Base-by-base conservation (phyloP, 2,888 invertebrate species). In the Tortrix viridana region DNA sequence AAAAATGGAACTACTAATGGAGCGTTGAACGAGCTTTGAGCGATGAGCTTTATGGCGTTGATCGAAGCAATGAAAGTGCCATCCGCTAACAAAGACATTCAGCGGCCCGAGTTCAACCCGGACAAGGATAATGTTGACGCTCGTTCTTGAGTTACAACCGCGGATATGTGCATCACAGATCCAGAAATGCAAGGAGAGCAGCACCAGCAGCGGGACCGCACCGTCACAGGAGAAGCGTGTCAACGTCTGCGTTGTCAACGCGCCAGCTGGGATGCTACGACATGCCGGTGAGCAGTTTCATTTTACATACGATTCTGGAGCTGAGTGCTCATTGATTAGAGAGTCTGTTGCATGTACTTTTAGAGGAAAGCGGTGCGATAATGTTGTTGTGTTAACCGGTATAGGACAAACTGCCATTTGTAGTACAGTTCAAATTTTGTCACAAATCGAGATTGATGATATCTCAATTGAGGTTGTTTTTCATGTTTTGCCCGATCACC, bases 271-370 rank as follows among this genome's bases (percentile, higher is more conserved):
- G n/a, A 53, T 41, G 16, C 52, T 53, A 1, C 38, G 52, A 14
- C 38, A 53, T n/a, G 22, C 52, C 20, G 52, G 52, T 53, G 38
- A 53, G 41, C 20, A 22, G 38, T 41, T 53, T 38, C 38, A n/a
- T 53, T 53, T 41, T 53, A 38, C 38, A 43, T 53, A 53, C 20
- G 52, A 38, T n/a, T 22, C 43, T 44, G n/a, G n/a, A n/a, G n/a
- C n/a, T n/a, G n/a, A n/a, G n/a, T n/a, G n/a, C n/a, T n/a, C n/a
- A n/a, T n/a, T 59, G 20, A 44, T 44, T 50, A 55, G 55, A 46
- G 32, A 59, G 50, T 49, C 46, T 23, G 19, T 55, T 5, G 38
- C 60, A 9, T 4, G 32, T 23, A 65, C 20, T 44, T 60, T 65
- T 43, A 6, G 37, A 14, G 65, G 65, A 43, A 12, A 22, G 22